Conservation (phyloP, 2,888 invertebrate species). For the Nemurella pictetii region DNA sequence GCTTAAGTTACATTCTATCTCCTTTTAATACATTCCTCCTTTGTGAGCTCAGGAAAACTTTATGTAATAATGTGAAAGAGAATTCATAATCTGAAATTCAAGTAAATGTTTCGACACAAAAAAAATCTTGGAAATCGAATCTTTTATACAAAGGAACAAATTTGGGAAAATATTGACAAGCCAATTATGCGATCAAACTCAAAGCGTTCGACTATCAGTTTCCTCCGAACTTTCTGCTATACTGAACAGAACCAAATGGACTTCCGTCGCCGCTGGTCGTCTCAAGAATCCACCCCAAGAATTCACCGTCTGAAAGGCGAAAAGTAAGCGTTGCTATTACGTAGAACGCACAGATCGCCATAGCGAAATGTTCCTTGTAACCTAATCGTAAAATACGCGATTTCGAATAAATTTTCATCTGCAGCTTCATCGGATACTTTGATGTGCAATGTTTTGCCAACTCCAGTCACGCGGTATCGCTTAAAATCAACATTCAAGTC, state of each 20-base stretch:
- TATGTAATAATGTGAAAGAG: background rate
- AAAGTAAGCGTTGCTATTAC: too few species aligned
- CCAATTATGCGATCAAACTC: background rate
- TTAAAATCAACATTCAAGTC: slow-evolving; percentile 15
- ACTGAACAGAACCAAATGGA: background rate
- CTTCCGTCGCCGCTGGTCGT: too few species aligned
- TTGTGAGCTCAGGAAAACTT: background rate
- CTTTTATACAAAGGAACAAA: background rate
- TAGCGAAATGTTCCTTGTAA: too few species aligned
- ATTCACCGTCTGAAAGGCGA: too few species aligned
- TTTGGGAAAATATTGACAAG: background rate
- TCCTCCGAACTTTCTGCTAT: background rate
- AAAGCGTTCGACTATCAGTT: background rate
- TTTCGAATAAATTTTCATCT: background rate
- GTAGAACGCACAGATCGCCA: too few species aligned
- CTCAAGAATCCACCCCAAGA: too few species aligned
- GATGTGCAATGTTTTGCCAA: background rate
- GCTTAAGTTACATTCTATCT: background rate
- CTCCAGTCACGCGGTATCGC: background rate
- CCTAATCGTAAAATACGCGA: background rate
- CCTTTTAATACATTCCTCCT: background rate
- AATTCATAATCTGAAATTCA: background rate
- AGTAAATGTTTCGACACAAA: background rate
- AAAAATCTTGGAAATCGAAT: background rate
- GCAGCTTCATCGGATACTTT: background rate